These are phyloP conservation scores for Pseudopodoces humilis DNA, from an alignment of 2,113 vertebrate species.

Conservation along the genomic window DNA sequence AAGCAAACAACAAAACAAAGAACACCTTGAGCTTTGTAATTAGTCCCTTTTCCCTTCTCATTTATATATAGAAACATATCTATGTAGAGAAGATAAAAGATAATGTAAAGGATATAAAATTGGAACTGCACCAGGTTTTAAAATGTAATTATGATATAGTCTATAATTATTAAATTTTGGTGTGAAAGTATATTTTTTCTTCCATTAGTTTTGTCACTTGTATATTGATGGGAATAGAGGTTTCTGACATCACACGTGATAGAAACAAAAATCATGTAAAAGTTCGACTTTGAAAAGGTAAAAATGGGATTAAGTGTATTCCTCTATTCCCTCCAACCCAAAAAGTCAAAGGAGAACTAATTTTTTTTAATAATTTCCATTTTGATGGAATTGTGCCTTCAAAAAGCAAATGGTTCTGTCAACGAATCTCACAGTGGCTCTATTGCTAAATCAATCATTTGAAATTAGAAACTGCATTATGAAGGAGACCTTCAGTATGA, in stretches of 20 bases:
- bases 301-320: not conserved
- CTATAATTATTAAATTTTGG: not conserved
- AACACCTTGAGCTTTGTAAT: not conserved
- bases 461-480: constrained; percentile 25
- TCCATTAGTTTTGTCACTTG: not conserved
- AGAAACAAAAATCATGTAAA: not conserved
- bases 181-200: not conserved
- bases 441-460: constrained; percentile 5
- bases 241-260: too few species aligned
- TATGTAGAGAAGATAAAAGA: not conserved
- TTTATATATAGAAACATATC: not conserved
- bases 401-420: constrained; percentile 35
- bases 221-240: too few species aligned
- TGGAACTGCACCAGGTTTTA: not conserved
- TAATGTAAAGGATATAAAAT: not conserved
- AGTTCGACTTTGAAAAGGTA: not conserved
- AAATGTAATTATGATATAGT: not conserved
- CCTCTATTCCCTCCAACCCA: not conserved
- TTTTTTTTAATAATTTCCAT: not conserved
- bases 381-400: constrained; percentile 1
- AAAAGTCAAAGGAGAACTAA: constrained; percentile 9
- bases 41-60: not conserved
- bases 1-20: not conserved
- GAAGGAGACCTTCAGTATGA: not conserved
- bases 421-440: not conserved